Percentiles rank a stretch among this genome's conserved stretches.
phyloP scores from a whole-genome alignment of 2,113 vertebrate genomes.

The Echinops telfairi region DNA sequence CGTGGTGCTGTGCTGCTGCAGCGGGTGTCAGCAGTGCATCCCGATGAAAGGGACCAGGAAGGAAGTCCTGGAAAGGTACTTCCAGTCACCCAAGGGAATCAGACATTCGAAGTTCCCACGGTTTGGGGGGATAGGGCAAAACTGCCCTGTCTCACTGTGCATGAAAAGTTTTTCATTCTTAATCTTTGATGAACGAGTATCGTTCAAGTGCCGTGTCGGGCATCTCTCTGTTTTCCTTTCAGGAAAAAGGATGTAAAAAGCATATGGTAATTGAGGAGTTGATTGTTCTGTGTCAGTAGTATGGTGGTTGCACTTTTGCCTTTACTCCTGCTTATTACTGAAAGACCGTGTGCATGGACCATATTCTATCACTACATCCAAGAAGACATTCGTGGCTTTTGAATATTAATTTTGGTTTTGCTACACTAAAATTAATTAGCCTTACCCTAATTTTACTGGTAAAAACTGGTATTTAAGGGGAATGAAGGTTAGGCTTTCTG shows the following conservation, averaged over 20 bases:
- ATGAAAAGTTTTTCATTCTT: background rate
- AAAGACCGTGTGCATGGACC: constrained; percentile 62
- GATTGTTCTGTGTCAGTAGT: constrained; percentile 48
- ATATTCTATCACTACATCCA: background rate
- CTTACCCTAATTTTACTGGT: constrained; percentile 48
- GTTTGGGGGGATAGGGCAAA: background rate
- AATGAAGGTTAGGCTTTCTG: background rate
- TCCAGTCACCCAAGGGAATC: background rate
- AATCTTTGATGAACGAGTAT: background rate
- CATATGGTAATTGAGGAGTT: constrained; percentile 72
- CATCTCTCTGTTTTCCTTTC: constrained; percentile 74
- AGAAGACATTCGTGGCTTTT: constrained; percentile 5
- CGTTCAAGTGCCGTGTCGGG: constrained; percentile 40
- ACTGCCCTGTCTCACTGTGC: background rate
- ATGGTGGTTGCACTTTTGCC: constrained; percentile 26
- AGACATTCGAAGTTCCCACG: background rate
- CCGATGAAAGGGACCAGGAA: background rate
- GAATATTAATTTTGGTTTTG: constrained; percentile 50
- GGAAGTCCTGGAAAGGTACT: background rate
- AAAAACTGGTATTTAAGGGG: background rate
- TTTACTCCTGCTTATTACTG: constrained; percentile 15
- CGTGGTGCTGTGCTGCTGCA: background rate
- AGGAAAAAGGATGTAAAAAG: constrained; percentile 81
- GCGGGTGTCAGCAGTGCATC: background rate
- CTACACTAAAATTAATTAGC: constrained; percentile 62